Percentiles rank a stretch among this genome's conserved stretches.
Evolutionary conservation across 2,888 invertebrate genomes (phyloP).

Genomic region (Scelioninae gen. 1): DNA sequence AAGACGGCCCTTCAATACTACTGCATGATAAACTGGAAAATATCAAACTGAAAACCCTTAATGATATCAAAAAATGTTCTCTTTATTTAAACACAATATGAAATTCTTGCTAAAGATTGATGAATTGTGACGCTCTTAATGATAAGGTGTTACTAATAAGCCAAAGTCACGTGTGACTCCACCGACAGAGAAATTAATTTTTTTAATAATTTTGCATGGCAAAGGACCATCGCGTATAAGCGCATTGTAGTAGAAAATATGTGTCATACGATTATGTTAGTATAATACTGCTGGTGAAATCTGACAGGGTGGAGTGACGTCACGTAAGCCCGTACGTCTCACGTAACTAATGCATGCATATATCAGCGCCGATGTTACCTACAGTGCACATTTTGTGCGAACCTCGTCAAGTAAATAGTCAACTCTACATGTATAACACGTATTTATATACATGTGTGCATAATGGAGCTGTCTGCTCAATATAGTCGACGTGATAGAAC

Average conservation of each 20-base stretch:
- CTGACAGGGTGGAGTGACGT: conserved; percentile 75
- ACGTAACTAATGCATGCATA: conserved; percentile 78
- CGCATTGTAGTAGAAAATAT: conserved; percentile 70
- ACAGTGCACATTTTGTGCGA: conserved; percentile 72
- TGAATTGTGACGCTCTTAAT: conserved; percentile 25
- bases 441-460: conserved; percentile 72
- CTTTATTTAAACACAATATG: conserved; percentile 16
- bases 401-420: conserved; percentile 72
- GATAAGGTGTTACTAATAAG: conserved; percentile 24
- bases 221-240: conserved; percentile 61
- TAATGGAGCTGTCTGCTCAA: conserved; percentile 72
- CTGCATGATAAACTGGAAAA: too few species aligned
- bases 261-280: conserved; percentile 75
- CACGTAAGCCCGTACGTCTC: conserved; percentile 76
- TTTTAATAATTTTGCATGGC: conserved; percentile 62
- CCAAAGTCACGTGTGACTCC: conserved; percentile 16
- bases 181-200: conserved; percentile 38
- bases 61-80: conserved; percentile 12
- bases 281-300: conserved; percentile 74
- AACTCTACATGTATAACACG: conserved; percentile 72
- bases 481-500: conserved; percentile 72
- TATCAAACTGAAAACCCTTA: too few species aligned
- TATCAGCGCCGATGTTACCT: conserved; percentile 75
- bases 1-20: too few species aligned
- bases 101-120: conserved; percentile 27